A percentile compares a stretch with the other conserved stretches of the same genome.
Conservation (phyloP, 1,140 invertebrate genomes). For the Cotesia vestalis region DNA sequence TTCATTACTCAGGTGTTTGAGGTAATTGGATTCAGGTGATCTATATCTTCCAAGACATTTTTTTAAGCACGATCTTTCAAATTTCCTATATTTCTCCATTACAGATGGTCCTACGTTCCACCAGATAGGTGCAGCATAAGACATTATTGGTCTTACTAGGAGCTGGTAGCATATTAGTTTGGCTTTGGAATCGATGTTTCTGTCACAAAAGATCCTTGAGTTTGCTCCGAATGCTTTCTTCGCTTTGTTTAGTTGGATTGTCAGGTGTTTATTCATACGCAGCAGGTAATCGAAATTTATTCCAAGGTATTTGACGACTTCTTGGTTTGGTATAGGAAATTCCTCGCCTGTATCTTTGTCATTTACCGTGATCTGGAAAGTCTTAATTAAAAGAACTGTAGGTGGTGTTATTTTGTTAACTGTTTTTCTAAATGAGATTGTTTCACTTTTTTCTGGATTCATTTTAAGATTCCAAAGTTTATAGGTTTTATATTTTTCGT, state of each 20-base stretch:
- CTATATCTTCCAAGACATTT: too few species aligned
- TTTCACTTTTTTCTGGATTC: background rate
- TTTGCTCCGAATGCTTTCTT: conserved; percentile 12
- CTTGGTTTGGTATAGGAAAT: background rate
- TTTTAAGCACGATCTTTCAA: too few species aligned
- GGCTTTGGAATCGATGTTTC: conserved; percentile 7
- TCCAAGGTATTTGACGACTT: conserved; percentile 19
- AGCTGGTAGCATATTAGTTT: conserved; percentile 28
- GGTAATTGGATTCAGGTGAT: too few species aligned
- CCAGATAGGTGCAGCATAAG: too few species aligned
- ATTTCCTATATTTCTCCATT: too few species aligned
- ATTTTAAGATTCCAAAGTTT: conserved; percentile 2
- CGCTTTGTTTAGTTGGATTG: conserved; percentile 7
- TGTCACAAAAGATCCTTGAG: conserved; percentile 20
- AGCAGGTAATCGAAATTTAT: conserved; percentile 16
- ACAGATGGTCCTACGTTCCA: too few species aligned
- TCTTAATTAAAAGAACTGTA: background rate
- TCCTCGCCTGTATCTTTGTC: background rate
- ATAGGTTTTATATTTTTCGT: too few species aligned
- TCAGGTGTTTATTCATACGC: background rate
- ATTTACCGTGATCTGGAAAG: background rate
- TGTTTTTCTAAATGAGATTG: conserved; percentile 4
- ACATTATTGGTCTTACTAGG: too few species aligned
- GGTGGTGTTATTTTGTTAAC: background rate
- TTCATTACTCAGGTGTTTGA: background rate